Percentiles rank a stretch among this genome's conserved stretches.
These are phyloP conservation scores for Gymnodraco acuticeps DNA, from an alignment of 2,797 vertebrate genomes.

Conservation along the genomic window DNA sequence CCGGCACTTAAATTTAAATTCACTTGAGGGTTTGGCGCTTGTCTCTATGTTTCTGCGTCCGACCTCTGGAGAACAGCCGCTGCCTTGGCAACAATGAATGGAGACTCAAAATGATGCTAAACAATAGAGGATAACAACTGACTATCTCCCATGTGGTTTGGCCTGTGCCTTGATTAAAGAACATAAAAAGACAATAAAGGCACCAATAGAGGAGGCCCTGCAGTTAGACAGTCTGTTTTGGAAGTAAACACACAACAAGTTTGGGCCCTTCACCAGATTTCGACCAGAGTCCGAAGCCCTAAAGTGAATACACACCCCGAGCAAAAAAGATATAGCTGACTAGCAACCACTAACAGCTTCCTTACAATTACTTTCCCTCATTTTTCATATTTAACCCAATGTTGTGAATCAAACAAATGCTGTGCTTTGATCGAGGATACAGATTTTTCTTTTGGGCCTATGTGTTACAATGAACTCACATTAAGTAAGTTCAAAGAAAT, in stretches of 20 bases:
- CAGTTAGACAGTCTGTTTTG: slow-evolving; percentile 8
- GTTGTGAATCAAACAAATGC: neutral
- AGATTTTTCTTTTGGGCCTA: neutral
- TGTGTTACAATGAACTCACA: neutral
- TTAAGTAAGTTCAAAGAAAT: neutral
- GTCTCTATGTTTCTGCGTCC: slow-evolving; percentile 41
- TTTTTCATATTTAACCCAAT: neutral
- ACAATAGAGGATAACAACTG: slow-evolving; percentile 62
- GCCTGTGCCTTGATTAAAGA: slow-evolving; percentile 49
- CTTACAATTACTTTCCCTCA: neutral
- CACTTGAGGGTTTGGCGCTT: slow-evolving; percentile 63
- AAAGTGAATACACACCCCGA: neutral
- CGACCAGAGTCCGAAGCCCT: slow-evolving; percentile 8
- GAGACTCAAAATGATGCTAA: slow-evolving; percentile 55
- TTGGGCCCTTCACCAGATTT: slow-evolving; percentile 30
- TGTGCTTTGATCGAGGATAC: neutral
- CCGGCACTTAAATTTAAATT: slow-evolving; percentile 64
- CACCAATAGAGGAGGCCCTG: neutral
- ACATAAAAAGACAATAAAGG: slow-evolving; percentile 52
- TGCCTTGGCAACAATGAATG: slow-evolving; percentile 73
- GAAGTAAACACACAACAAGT: slow-evolving; percentile 28
- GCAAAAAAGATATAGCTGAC: slow-evolving; percentile 11
- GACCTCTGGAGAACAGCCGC: slow-evolving; percentile 68
- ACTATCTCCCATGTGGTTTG: slow-evolving; percentile 49
- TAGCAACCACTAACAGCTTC: neutral